Evolutionary conservation across 2,797 vertebrate genomes (phyloP).

Genomic region (Gymnocypris eckloni): DNA sequence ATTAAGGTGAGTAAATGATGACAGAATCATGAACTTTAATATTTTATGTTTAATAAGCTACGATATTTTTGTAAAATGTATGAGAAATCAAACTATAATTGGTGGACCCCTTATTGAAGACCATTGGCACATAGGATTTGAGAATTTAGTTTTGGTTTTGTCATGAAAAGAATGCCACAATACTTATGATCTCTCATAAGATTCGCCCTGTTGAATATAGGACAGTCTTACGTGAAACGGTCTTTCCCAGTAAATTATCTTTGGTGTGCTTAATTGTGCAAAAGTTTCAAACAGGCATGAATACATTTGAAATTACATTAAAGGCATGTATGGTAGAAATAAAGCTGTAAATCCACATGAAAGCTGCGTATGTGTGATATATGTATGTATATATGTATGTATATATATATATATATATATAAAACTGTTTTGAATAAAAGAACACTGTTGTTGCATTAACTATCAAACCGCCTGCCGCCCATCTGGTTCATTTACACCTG

Average conservation of each 20-base stretch:
- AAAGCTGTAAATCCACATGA: background rate
- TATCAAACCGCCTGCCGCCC: background rate
- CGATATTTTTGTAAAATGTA: background rate
- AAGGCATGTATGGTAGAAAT: too few species aligned
- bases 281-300: background rate
- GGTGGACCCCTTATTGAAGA: background rate
- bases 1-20: background rate
- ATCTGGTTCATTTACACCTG: constrained; percentile 24
- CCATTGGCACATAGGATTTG: background rate
- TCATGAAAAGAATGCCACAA: background rate
- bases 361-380: background rate
- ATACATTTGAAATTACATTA: background rate
- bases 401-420: too few species aligned
- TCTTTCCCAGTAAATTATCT: background rate
- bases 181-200: background rate
- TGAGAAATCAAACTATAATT: background rate
- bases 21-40: background rate
- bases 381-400: too few species aligned
- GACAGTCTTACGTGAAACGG: background rate
- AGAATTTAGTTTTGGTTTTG: background rate
- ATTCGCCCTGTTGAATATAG: background rate
- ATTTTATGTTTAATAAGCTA: background rate
- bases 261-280: background rate
- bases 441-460: background rate
- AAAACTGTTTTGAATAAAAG: background rate